phyloP scores from a whole-genome alignment of 2,797 vertebrate species.

The Onychomys leucogaster region DNA sequence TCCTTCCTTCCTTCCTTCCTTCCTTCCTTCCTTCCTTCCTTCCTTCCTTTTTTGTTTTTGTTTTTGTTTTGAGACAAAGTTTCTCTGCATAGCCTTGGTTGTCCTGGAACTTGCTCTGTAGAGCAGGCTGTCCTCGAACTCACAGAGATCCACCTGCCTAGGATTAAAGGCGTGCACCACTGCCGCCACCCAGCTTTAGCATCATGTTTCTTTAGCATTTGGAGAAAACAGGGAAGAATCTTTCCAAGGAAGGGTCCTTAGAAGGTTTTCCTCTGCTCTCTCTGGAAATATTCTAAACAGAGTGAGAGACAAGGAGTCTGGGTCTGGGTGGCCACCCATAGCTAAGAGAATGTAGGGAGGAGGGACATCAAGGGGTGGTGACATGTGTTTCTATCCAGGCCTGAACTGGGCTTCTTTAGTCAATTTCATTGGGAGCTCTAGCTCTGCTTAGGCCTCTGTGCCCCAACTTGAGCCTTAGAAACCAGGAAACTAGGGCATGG shows the following conservation, averaged over 20 bases:
- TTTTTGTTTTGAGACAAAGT: too few species aligned
- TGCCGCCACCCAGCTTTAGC: background rate
- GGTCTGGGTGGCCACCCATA: background rate
- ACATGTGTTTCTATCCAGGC: background rate
- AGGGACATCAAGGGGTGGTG: background rate
- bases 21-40: too few species aligned
- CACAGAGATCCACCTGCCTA: background rate
- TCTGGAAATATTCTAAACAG: background rate
- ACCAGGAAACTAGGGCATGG: background rate
- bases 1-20: too few species aligned
- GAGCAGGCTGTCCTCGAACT: too few species aligned
- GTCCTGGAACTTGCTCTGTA: background rate
- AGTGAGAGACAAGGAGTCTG: background rate
- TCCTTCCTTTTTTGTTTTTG: accelerated
- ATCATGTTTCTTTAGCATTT: background rate
- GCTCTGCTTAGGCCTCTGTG: background rate
- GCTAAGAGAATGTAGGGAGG: background rate
- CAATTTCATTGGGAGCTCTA: background rate
- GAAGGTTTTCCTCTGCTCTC: background rate
- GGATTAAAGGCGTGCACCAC: too few species aligned
- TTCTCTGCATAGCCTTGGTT: background rate
- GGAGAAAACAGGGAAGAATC: background rate
- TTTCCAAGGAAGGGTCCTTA: background rate
- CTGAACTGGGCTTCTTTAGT: background rate
- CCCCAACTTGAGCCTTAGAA: background rate